These are phyloP conservation scores for Heliopora coerulea DNA, from an alignment of 92 coral and sea anemone genomes.

Conservation along the genomic window DNA sequence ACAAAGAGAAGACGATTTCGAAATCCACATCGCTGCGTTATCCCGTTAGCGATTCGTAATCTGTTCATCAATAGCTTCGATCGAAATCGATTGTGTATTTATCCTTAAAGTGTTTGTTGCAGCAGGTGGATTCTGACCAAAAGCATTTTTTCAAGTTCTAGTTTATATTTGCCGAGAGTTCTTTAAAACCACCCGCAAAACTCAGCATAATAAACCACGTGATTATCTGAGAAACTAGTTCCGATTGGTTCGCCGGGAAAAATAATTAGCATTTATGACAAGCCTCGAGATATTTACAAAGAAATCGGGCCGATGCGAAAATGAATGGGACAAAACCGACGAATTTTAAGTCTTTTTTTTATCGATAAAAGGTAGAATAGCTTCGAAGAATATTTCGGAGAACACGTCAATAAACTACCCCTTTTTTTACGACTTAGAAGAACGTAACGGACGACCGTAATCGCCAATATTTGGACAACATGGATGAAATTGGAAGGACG, in stretches of 20 bases:
- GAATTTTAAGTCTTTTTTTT: conserved; percentile 4
- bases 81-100: background rate
- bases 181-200: conserved; percentile 26
- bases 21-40: background rate
- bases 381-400: background rate
- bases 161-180: conserved; percentile 17
- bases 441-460: conserved; percentile 12
- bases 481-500: conserved; percentile 26
- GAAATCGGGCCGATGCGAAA: conserved; percentile 28
- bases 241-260: conserved; percentile 20
- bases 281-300: conserved; percentile 41
- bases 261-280: conserved; percentile 40
- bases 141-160: background rate
- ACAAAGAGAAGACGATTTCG: too few species aligned
- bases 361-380: background rate
- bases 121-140: background rate
- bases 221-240: conserved; percentile 1
- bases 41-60: background rate
- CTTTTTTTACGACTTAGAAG: background rate
- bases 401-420: background rate
- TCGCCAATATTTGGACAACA: conserved; percentile 31
- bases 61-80: background rate
- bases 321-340: conserved; percentile 22
- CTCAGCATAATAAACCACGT: conserved; percentile 41
- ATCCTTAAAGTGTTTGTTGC: background rate